Percentiles rank a stretch among this genome's conserved stretches.
Evolutionary conservation across 2,113 vertebrate genomes (phyloP).

Genomic region (Phoenicopterus ruber): DNA sequence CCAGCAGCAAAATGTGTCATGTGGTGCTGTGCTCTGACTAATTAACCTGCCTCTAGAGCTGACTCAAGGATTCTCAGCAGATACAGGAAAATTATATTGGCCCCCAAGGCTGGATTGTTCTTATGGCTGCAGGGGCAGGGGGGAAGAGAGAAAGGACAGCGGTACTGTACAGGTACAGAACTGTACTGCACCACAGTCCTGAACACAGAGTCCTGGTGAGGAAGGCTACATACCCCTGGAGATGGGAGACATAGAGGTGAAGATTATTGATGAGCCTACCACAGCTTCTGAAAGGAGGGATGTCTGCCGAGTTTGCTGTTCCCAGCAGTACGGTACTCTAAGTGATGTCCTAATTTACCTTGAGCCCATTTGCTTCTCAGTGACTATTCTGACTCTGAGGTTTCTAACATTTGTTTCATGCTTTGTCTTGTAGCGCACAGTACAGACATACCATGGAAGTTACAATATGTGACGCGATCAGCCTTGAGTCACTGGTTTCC

Average conservation of each 20-base stretch:
- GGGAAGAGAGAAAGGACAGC: background rate
- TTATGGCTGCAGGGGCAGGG: background rate
- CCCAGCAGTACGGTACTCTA: background rate
- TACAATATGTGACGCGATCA: fast-evolving
- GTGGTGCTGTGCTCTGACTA: background rate
- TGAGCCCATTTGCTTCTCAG: background rate
- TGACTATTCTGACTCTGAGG: background rate
- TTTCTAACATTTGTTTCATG: background rate
- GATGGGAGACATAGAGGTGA: background rate
- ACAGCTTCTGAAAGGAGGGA: background rate
- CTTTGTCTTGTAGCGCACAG: background rate
- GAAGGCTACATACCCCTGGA: background rate
- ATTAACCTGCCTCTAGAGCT: background rate
- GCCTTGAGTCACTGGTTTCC: background rate
- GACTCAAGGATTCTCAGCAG: background rate
- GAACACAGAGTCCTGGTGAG: background rate
- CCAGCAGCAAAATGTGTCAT: background rate
- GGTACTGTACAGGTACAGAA: background rate
- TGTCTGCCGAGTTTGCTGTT: background rate
- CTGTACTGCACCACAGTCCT: background rate
- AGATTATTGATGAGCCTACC: background rate
- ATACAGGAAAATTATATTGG: background rate
- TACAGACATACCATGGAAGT: background rate
- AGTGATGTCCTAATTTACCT: background rate
- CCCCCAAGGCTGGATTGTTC: background rate